phyloP scores from a whole-genome alignment of 2,113 vertebrate genomes.

The Esox niger region DNA sequence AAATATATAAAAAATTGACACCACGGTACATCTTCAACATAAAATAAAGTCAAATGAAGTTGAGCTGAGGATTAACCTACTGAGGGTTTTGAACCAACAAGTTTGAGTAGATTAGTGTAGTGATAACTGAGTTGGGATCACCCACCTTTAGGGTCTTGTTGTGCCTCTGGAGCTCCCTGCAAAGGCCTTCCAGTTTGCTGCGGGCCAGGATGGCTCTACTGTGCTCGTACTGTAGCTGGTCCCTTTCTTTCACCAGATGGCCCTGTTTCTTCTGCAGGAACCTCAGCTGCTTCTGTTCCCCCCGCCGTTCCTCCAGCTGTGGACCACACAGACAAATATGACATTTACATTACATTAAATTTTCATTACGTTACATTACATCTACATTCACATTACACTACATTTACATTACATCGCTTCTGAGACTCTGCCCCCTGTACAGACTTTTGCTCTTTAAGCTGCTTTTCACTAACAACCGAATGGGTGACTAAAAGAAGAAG shows the following conservation, averaged over 20 bases:
- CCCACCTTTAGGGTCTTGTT: slow-evolving; percentile 85
- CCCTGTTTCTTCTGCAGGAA: slow-evolving; percentile 78
- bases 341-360: neutral
- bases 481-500: neutral
- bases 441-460: neutral
- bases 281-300: slow-evolving; percentile 77
- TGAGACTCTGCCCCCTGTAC: neutral
- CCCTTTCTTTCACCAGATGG: slow-evolving; percentile 79
- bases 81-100: too few species aligned
- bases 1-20: too few species aligned
- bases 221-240: slow-evolving; percentile 83
- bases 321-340: slow-evolving; percentile 9
- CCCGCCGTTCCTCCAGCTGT: slow-evolving; percentile 78
- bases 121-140: too few species aligned
- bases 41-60: too few species aligned
- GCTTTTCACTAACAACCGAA: neutral
- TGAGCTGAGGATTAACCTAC: too few species aligned
- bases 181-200: slow-evolving; percentile 87
- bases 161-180: slow-evolving; percentile 86
- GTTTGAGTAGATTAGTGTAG: too few species aligned
- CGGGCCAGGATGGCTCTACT: slow-evolving; percentile 80
- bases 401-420: neutral
- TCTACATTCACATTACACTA: too few species aligned
- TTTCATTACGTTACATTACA: too few species aligned
- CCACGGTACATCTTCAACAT: too few species aligned